Percentiles rank a stretch among this genome's conserved stretches.
phyloP scores from a whole-genome alignment of 2,797 vertebrate genomes.

The Decapterus maruadsi region DNA sequence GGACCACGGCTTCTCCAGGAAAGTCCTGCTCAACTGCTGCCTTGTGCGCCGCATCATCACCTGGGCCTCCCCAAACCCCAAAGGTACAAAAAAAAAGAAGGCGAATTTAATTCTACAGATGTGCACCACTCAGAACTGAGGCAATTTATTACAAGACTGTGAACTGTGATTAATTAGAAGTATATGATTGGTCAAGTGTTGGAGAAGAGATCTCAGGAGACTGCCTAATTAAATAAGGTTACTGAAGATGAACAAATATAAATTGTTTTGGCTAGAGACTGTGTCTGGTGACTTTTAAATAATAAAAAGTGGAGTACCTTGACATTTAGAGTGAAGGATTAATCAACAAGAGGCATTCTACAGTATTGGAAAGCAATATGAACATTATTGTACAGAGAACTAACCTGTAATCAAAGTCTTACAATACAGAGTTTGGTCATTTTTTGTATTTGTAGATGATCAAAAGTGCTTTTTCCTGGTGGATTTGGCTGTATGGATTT shows the following conservation, averaged over 20 bases:
- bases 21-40: conserved; percentile 89
- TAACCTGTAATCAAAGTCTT: background rate
- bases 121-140: background rate
- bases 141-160: background rate
- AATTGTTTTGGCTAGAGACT: background rate
- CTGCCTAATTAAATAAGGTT: background rate
- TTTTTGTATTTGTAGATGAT: background rate
- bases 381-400: background rate
- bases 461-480: background rate
- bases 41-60: conserved; percentile 87
- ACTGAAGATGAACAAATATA: background rate
- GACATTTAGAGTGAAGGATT: background rate
- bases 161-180: background rate
- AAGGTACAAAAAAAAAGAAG: conserved; percentile 80
- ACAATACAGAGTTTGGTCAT: accelerated
- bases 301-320: background rate
- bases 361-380: no score
- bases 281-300: background rate
- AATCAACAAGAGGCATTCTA: no score
- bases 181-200: background rate
- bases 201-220: background rate
- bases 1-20: conserved; percentile 86
- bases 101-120: background rate
- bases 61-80: conserved; percentile 85
- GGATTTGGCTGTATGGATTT: background rate